phyloP scores from a whole-genome alignment of 2,888 invertebrate species.

The Philhelius pedissequus region DNA sequence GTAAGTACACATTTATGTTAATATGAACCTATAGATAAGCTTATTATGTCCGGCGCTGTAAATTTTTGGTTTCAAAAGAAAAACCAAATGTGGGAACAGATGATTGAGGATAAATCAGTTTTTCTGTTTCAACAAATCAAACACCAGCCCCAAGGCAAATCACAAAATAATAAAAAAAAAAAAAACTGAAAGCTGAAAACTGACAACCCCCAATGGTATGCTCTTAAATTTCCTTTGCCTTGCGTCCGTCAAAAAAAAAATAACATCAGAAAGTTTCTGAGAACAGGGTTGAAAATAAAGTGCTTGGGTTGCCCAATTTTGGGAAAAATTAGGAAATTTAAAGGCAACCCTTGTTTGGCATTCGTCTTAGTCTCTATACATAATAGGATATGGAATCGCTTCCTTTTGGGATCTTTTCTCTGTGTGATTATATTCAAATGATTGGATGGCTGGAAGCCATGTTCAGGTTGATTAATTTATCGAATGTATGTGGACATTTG shows the following conservation, averaged over 20 bases:
- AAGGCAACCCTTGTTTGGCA: background rate
- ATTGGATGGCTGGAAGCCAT: background rate
- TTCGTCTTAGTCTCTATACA: background rate
- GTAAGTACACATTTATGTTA: conserved; percentile 92
- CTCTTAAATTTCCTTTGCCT: background rate
- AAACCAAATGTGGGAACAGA: background rate
- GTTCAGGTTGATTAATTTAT: conserved; percentile 21
- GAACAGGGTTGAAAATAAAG: background rate
- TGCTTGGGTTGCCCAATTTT: background rate
- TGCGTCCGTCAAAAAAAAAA: background rate
- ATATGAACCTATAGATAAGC: background rate
- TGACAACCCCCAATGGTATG: background rate
- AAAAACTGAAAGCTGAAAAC: no score
- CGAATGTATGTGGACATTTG: background rate
- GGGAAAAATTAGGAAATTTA: background rate
- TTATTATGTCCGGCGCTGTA: background rate
- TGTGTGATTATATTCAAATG: conserved; percentile 28
- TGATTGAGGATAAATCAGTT: background rate
- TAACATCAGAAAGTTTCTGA: background rate
- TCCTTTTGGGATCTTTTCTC: background rate
- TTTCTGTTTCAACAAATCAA: no score
- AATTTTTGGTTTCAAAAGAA: background rate
- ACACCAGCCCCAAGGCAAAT: background rate
- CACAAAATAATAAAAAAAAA: no score
- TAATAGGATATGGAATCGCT: background rate